Evolutionary conservation across 2,797 vertebrate genomes (phyloP), one percentile per base, ranked within the genome.

Genomic region (Phalanger gymnotis): DNA sequence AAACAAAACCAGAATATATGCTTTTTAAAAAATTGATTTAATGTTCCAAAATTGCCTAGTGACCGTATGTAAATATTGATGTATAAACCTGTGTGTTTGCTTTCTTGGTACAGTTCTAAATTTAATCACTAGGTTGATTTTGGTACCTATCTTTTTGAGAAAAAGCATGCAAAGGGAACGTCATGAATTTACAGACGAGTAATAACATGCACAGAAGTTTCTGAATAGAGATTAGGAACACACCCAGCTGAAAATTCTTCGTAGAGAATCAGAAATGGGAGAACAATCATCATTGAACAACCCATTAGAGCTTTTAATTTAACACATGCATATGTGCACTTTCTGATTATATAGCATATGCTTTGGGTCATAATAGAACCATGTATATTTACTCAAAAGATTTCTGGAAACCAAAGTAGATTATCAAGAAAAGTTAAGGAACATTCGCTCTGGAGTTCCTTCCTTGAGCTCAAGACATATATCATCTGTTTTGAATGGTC

Each of bases 81-180:
- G 27, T 87, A 27, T 87, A 87, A 87, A 51, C 25, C 73, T 51
- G 25, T 87, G 73, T 87, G 73, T 22, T 87, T 51, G 28, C 73
- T 87, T 87, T 87, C 73, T 87, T 91, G 95, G 31, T 96, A 92
- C 92, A 57, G 34, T 16, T 87, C 9, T 58, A 47, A 93, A 40
- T 95, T 95, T 93, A 94, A 90, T 94, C 92, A 91, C 55, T 58
- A 54, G 34, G 40, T 93, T 22, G 89, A 57, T 90, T 97, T 92
- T 61, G 22, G 94, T 94, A 22, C 90, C 5, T 53, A 90, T 51
- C 27, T 95, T 96, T 93, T 57, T 96, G 58, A 96, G 66, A 92
- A 96, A 96, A 93, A 90, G 51, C 90, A 90, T 81, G 40, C 90
- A 92, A 81, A 95, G 61, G 13, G 66, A 25, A 81, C 51, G 55